A percentile compares a stretch with the other conserved stretches of the same genome.
These are phyloP conservation scores for Ormyrus nitidulus DNA, from an alignment of 2,888 invertebrate species.

Conservation along the genomic window DNA sequence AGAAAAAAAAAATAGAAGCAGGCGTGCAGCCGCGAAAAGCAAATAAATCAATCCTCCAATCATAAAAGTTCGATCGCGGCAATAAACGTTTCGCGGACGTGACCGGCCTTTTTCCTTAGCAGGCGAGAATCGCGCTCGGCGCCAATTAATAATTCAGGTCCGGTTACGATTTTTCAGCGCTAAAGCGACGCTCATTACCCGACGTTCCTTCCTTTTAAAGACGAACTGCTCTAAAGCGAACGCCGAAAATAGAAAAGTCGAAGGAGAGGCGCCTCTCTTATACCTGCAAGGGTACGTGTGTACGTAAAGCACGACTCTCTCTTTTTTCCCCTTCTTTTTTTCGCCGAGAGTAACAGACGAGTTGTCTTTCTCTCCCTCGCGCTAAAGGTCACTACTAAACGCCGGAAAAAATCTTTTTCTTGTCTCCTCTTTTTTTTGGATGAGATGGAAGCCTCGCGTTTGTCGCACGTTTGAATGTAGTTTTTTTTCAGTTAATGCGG, in stretches of 20 bases:
- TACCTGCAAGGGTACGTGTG: not conserved
- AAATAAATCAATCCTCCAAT: constrained; percentile 39
- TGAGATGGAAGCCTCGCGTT: constrained; percentile 37
- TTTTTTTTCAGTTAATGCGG: not conserved
- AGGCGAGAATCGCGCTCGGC: not conserved
- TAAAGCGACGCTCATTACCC: constrained; percentile 1
- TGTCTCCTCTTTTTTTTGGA: not conserved
- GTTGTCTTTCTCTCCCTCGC: not conserved
- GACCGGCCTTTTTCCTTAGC: not conserved
- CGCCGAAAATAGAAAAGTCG: constrained; percentile 37
- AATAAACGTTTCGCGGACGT: constrained; percentile 20
- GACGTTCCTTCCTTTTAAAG: constrained; percentile 17
- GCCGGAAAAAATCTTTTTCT: constrained; percentile 34
- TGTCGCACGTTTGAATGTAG: not conserved
- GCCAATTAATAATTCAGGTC: constrained; percentile 41
- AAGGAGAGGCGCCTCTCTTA: not conserved
- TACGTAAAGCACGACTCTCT: not conserved
- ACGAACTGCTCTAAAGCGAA: constrained; percentile 33
- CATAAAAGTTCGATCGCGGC: constrained; percentile 34
- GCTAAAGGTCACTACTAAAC: constrained; percentile 44
- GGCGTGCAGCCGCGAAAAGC: not conserved
- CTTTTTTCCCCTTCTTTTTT: not conserved
- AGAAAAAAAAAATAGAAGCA: not conserved
- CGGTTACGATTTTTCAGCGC: constrained; percentile 28
- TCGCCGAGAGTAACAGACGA: constrained; percentile 1